Evolutionary conservation across 2,888 invertebrate genomes (phyloP), one percentile per base, ranked within the genome.

Genomic region (Macrosiphum euphorbiae): DNA sequence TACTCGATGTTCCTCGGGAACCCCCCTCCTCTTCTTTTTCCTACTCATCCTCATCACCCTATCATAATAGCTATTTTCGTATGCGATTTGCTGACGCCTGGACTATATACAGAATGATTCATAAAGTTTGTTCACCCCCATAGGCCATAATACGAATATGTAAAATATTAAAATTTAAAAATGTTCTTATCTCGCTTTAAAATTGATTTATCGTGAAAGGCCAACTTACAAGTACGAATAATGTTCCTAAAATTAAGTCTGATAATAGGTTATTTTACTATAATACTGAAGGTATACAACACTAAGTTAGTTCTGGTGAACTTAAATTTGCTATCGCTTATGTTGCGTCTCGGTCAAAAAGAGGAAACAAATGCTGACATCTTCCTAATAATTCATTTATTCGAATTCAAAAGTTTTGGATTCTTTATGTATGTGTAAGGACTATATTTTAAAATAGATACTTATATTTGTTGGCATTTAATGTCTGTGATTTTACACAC

Each of bases 1-100:
- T 50, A 61, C 16, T 26, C 44, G 78, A 55, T 44, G 20, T 88
- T n/a, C 20, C 44, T 55, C 78, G 24, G 52, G 10, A 67, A 67
- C 47, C 1, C 52, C 16, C 16, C 35, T 41, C 28, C 13, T 41
- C 52, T 1, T 35, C 78, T 35, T 78, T 78, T 26, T 20, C 35
- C 20, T 20, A 35, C 20, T 78, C 35, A 35, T 78, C 35, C 35
- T 35, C 20, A 78, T 78, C 35, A 3, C 13, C 47, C 47, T 24
- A 85, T 87, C 35, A 26, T 87, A 87, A 92, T 87, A 87, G 50
- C 47, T 92, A 16, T 92, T 84, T 28, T 92, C 78, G 13, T 88
- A 88, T 78, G 52, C 44, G 28, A 55, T 78, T 92, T 88, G 20
- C 52, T 44, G n/a, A 35, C 35, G 55, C 28, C 41, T 55, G 44